Base-by-base conservation (phyloP, 2,797 vertebrate genomes). In the Phataginus tricuspis region DNA sequence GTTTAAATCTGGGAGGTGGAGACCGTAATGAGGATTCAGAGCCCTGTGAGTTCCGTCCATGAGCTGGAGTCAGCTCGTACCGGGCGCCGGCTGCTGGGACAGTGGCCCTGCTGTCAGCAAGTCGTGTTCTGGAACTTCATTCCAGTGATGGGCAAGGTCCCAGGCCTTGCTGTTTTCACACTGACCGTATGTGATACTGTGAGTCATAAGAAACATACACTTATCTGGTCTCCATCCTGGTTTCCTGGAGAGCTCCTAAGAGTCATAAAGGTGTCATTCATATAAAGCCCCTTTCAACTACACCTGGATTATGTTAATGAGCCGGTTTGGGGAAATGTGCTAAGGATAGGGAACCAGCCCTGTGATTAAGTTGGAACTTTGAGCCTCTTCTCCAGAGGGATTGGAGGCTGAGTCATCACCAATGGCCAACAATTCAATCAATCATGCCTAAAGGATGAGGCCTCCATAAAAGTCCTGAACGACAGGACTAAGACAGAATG, bases 111-210 rank as follows among this genome's bases (percentile, higher is more conserved):
- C 37, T 8, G 13, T 42, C 21, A 71, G 9, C 34, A 19, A 0
- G 25, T 11, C 6, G 16, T 8, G 0, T 37, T 49, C 71, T 27
- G 61, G 74, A 61, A 31, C 29, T n/a, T 25, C 1, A 4, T 42
- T 72, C 53, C n/a, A 4, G 0, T 12, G 10, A 11, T 0, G 9
- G 1, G 4, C 9, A 14, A 37, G 23, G 29, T 8, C 7, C 10
- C 0, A 0, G 61, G n/a, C 7, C 49, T 45, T 16, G n/a, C 80
- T 42, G 8, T 18, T 68, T 12, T 14, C 37, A 18, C 29, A 0
- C 0, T 7, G n/a, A 9, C n/a, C 4, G 0, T 4, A 4, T 4
- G 5, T 8, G 49, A 14, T 66, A 2, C n/a, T 83, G 69, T 42
- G 86, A 8, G 19, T 31, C n/a, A 0, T 34, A 27, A 34, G 61